Base-by-base conservation (phyloP, 2,113 vertebrate species). In the Danionella cerebrum region DNA sequence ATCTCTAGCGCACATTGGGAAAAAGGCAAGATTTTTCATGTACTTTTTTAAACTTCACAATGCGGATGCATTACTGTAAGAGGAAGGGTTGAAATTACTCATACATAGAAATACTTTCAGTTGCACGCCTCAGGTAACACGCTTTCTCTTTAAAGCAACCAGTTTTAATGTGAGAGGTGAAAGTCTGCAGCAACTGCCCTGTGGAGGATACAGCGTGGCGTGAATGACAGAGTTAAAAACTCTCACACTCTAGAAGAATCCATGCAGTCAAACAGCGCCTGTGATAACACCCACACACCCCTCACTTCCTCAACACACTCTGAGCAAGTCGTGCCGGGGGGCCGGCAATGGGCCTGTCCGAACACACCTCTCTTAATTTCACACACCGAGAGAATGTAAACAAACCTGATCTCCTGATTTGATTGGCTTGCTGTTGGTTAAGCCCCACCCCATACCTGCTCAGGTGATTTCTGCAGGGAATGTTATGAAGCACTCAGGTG, bases 321-420 rank as follows among this genome's bases (percentile, higher is more conserved):
- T 35, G n/a, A 16, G 38, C 19, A 19, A 44, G 24, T 14, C 18
- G 45, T 24, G 36, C 5, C 21, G 11, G 47, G 48, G 44, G 44
- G 27, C 36, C 5, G 16, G 36, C n/a, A 18, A 13, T 29, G 29
- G 6, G 53, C 45, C 31, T 13, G 59, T 16, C 24, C 31, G 25
- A 44, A 48, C 47, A 62, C 71, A 50, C 52, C 11, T 47, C 51
- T 47, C 38, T 18, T 48, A 75, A n/a, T n/a, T n/a, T n/a, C 67
- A 39, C 42, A 48, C 7, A 12, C 45, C 21, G 18, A 57, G 24
- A 65, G 45, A 62, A 41, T 55, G 52, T 72, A 69, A 77, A 69
- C 69, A 58, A 31, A 55, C 48, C 35, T 7, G 27, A 10, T 4
- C 8, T 5, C 6, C 11, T 67, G 29, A 51, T 60, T 42, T 51